Evolutionary conservation across 2,797 vertebrate species (phyloP).

Genomic region (Dallia pectoralis): DNA sequence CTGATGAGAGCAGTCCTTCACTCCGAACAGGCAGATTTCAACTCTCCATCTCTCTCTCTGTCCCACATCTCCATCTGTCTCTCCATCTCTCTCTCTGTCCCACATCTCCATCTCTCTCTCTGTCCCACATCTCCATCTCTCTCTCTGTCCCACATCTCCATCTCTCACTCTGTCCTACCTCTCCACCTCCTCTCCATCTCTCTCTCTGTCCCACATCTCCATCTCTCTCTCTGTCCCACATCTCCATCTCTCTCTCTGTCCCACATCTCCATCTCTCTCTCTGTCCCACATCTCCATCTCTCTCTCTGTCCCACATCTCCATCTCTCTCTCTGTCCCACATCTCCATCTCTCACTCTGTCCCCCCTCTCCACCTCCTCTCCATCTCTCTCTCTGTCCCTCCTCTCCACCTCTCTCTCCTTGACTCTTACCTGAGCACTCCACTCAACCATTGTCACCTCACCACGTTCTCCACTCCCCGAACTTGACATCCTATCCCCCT

Average conservation of each 20-base stretch:
- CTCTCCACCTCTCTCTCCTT: constrained; percentile 51
- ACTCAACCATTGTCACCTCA: constrained; percentile 16
- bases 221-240: constrained; percentile 40
- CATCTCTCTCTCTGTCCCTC: constrained; percentile 67
- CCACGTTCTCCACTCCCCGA: constrained; percentile 26
- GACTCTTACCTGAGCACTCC: constrained; percentile 40
- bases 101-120: constrained; percentile 53
- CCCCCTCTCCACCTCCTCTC: constrained; percentile 40
- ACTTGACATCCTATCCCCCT: constrained; percentile 53
- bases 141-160: constrained; percentile 69
- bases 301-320: constrained; percentile 70
- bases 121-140: constrained; percentile 42
- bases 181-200: no score
- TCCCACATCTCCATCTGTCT: no score
- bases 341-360: no score
- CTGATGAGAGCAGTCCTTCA: constrained; percentile 64
- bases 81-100: constrained; percentile 64
- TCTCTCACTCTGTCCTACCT: constrained; percentile 39
- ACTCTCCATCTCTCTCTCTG: constrained; percentile 60
- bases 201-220: constrained; percentile 70
- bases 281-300: constrained; percentile 37
- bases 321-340: constrained; percentile 40
- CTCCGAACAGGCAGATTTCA: constrained; percentile 62
- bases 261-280: constrained; percentile 56
- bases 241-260: constrained; percentile 64